phyloP scores from a whole-genome alignment of 2,888 invertebrate genomes.

The Agrochola litura region DNA sequence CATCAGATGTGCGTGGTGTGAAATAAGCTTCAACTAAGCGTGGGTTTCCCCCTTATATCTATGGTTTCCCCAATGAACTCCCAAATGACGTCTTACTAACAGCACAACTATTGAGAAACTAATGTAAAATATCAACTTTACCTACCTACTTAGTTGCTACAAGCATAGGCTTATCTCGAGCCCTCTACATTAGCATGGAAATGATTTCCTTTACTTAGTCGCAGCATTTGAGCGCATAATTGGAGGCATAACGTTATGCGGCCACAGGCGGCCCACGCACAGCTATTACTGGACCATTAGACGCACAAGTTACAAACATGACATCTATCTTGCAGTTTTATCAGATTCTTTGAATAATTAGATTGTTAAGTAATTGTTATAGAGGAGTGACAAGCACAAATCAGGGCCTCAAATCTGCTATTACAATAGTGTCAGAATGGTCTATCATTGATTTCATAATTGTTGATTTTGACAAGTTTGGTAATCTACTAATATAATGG shows the following conservation, averaged over 20 bases:
- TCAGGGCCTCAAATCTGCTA: too few relatives aligned
- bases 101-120: not conserved
- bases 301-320: conserved; percentile 7
- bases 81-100: not conserved
- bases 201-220: conserved; percentile 42
- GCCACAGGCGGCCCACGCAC: conserved; percentile 51
- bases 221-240: conserved; percentile 49
- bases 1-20: not conserved
- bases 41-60: too few relatives aligned
- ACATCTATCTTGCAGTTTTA: conserved; percentile 24
- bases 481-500: too few relatives aligned
- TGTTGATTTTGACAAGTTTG: too few relatives aligned
- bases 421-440: too few relatives aligned
- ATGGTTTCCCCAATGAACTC: not conserved
- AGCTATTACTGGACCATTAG: conserved; percentile 27
- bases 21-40: not conserved
- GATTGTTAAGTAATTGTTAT: conserved; percentile 1
- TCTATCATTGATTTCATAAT: too few relatives aligned
- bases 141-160: not conserved
- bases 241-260: conserved; percentile 46
- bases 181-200: conserved; percentile 39
- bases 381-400: not conserved
- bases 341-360: conserved; percentile 10
- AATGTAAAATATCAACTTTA: not conserved
- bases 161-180: conserved; percentile 12